Evolutionary conservation across 2,113 vertebrate genomes (phyloP).

Genomic region (Laterallus jamaicensis): DNA sequence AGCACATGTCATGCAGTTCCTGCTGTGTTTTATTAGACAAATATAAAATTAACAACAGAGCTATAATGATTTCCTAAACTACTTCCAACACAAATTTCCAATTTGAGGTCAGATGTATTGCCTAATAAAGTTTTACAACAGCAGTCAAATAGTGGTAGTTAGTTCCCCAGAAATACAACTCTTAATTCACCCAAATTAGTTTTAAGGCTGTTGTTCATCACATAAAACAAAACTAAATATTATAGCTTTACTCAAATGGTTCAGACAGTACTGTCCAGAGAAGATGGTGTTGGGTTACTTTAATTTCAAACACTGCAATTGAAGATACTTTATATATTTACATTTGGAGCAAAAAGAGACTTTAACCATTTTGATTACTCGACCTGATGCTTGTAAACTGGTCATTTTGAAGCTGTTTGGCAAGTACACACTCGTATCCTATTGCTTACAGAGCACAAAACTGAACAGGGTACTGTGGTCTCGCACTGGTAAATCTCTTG

Average conservation of each 20-base stretch:
- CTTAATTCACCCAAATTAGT: conserved; percentile 74
- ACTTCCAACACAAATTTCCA: conserved; percentile 92
- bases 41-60: conserved; percentile 98
- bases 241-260: conserved; percentile 59
- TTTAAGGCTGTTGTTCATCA: conserved; percentile 72
- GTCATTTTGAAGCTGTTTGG: conserved; percentile 57
- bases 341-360: conserved; percentile 41
- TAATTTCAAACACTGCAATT: conserved; percentile 67
- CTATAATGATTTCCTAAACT: conserved; percentile 85
- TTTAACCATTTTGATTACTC: conserved; percentile 59
- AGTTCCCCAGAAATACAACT: conserved; percentile 74
- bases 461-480: background rate
- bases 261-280: conserved; percentile 35
- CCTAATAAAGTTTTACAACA: conserved; percentile 94
- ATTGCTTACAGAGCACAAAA: conserved; percentile 8
- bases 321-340: conserved; percentile 73
- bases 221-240: conserved; percentile 73
- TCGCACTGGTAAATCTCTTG: background rate
- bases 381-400: conserved; percentile 70
- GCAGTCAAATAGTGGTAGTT: conserved; percentile 79
- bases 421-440: background rate
- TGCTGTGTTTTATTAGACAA: conserved; percentile 91
- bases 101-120: conserved; percentile 91
- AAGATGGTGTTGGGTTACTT: conserved; percentile 45
- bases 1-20: conserved; percentile 68